Evolutionary conservation across 2,888 invertebrate species (phyloP), one percentile per base, ranked within the genome.

Genomic region (Andrena bicolor): DNA sequence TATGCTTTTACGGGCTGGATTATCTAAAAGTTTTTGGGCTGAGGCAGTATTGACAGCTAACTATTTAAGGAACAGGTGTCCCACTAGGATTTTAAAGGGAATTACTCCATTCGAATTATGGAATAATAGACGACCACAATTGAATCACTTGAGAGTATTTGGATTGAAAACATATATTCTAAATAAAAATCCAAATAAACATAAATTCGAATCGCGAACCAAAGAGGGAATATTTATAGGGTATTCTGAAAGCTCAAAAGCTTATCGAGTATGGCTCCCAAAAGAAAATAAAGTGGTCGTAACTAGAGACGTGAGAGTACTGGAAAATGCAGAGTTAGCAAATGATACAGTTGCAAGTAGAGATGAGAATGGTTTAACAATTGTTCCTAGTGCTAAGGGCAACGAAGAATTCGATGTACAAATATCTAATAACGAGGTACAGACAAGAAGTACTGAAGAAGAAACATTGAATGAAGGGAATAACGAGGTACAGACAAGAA

Each of bases 221-320:
- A 76, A 71, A 26, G 35, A 32, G 30, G 69, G 71, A 23, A 64
- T 70, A 64, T 70, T 80, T 26, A 30, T 84, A 20, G 82, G 76
- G 0, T 84, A 84, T 26, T 74, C 35, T 5, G 70, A 76, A 2
- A 26, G 10, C 10, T 66, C 79, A 0, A 83, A 80, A n/a, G 75
- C 72, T 2, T 85, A 81, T n/a, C 58, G 88, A 6, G 73, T 80
- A 28, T 89, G 84, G 51, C 81, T 87, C 13, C 83, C 60, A 8
- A 32, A 84, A 1, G 83, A 88, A 70, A 81, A 65, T 23, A 80
- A 30, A 56, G 49, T 83, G 6, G 28, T 76, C 3, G 58, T 70
- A 28, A 72, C 82, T 2, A 65, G 80, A 26, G 80, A 80, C 56
- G 56, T 80, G 2, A 35, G 58, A 30, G 68, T 82, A 10, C 20